Evolutionary conservation across 2,797 vertebrate species (phyloP), one percentile per base, ranked within the genome.

Genomic region (Enteromius treurensis): DNA sequence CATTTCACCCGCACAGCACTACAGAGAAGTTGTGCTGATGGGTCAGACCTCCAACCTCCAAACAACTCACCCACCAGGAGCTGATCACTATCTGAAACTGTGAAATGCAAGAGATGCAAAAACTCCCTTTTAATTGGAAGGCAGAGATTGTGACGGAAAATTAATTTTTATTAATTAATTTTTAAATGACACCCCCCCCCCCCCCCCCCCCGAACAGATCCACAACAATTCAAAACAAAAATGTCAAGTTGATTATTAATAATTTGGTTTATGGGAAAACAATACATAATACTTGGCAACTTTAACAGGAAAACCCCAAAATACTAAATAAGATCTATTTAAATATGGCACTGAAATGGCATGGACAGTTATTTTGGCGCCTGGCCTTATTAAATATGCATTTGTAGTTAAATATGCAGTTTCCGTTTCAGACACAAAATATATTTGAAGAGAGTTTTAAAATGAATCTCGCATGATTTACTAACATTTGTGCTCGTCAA

Each of bases 111-210:
- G 37, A 71, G 58, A 73, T 71, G 79, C 79, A 60, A 58, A 70
- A 80, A 14, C 51, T 58, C 68, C 55, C 26, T 29, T 71, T 29
- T 60, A 71, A 62, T 81, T 47, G 55, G 40, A 70, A 65, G 23
- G 42, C 60, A 53, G 42, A 82, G 42, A 62, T 71, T 78, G 58
- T 80, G 55, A 80, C 2, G 58, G 40, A 60, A 69, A 42, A 60
- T 40, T 78, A 47, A 78, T 78, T 65, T 65, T 42, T 32, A 47
- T 60, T 62, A 8, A 71, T 81, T 45, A 3, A 60, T 73, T 62
- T 32, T n/a, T 26, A 17, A 73, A 73, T 81, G 53, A 51, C 53
- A 29, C 74, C 13, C 29, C 69, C n/a, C n/a, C n/a, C n/a, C n/a
- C n/a, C n/a, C n/a, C n/a, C n/a, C n/a, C n/a, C n/a, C n/a, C n/a